Conservation (phyloP, 2,888 invertebrate genomes). For the Drosophila mimetica region DNA sequence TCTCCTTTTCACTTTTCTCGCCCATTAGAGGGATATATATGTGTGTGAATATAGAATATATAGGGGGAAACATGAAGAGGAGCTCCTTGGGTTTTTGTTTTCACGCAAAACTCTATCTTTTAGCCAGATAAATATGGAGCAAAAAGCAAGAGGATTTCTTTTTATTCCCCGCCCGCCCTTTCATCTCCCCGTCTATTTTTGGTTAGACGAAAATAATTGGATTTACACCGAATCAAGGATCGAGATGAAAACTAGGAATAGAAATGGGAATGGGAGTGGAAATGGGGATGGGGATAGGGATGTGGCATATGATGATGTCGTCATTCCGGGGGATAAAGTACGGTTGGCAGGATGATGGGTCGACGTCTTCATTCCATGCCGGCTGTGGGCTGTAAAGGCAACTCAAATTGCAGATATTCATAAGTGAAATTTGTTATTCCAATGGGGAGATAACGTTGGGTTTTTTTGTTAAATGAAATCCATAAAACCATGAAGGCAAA, state of each 20-base stretch:
- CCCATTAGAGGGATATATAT: neutral
- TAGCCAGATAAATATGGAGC: conserved; percentile 11
- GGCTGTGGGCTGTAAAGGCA: conserved; percentile 2
- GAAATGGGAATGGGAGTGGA: neutral
- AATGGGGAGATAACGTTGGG: conserved; percentile 7
- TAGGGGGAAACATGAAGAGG: conserved; percentile 2
- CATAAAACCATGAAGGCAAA: conserved; percentile 4
- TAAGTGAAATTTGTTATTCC: conserved; percentile 45
- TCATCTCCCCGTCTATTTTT: conserved; percentile 36
- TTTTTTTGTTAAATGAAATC: neutral
- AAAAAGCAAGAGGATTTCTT: conserved; percentile 29
- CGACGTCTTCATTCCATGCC: neutral
- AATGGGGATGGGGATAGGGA: neutral
- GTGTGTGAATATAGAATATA: neutral
- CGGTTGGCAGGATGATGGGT: conserved; percentile 14
- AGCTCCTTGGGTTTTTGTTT: conserved; percentile 12
- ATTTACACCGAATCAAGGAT: conserved; percentile 53
- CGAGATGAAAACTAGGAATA: conserved; percentile 13
- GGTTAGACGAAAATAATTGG: conserved; percentile 70
- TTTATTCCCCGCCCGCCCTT: conserved; percentile 28
- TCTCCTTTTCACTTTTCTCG: conserved; percentile 19
- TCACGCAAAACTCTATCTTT: conserved; percentile 15
- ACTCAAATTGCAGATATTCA: conserved; percentile 33
- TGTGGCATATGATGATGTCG: conserved; percentile 32
- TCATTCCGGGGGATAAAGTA: conserved; percentile 28